phyloP scores from a whole-genome alignment of 64 coral and sea anemone species.

The Orbicella faveolata region DNA sequence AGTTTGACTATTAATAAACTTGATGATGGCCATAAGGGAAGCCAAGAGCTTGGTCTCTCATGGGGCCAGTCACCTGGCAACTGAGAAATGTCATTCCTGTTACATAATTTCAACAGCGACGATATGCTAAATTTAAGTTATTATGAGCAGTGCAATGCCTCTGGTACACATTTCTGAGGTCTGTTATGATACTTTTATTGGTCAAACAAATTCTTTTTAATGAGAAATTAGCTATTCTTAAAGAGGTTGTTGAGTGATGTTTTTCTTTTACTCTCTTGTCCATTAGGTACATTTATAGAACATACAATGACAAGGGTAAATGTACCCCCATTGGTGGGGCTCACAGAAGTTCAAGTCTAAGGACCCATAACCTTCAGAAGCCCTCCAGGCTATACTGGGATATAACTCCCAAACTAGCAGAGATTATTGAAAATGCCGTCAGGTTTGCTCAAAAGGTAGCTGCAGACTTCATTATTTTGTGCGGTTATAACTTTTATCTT shows the following conservation, averaged over 20 bases:
- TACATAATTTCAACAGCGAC: too few species aligned
- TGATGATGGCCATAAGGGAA: too few species aligned
- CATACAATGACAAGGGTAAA: slow-evolving; percentile 91
- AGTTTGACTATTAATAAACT: too few species aligned
- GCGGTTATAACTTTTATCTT: too few species aligned
- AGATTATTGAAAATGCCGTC: slow-evolving; percentile 74
- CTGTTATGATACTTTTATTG: too few species aligned
- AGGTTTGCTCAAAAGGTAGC: slow-evolving; percentile 58
- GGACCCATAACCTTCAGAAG: slow-evolving; percentile 81
- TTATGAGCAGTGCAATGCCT: too few species aligned
- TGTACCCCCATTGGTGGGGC: slow-evolving; percentile 90
- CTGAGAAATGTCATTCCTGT: too few species aligned
- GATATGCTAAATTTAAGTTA: too few species aligned
- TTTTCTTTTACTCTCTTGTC: background rate
- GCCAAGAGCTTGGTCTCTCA: too few species aligned
- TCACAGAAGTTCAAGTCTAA: slow-evolving; percentile 68
- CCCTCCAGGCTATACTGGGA: slow-evolving; percentile 91
- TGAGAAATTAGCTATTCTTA: background rate
- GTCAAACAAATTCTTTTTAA: background rate
- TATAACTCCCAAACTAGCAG: slow-evolving; percentile 69
- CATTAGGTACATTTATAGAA: slow-evolving; percentile 85
- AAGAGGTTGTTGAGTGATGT: background rate
- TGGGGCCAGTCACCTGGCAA: too few species aligned
- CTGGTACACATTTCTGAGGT: too few species aligned
- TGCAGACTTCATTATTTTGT: background rate